Evolutionary conservation across 2,888 invertebrate genomes (phyloP), one percentile per base, ranked within the genome.

Genomic region (Cheilosia variabilis): DNA sequence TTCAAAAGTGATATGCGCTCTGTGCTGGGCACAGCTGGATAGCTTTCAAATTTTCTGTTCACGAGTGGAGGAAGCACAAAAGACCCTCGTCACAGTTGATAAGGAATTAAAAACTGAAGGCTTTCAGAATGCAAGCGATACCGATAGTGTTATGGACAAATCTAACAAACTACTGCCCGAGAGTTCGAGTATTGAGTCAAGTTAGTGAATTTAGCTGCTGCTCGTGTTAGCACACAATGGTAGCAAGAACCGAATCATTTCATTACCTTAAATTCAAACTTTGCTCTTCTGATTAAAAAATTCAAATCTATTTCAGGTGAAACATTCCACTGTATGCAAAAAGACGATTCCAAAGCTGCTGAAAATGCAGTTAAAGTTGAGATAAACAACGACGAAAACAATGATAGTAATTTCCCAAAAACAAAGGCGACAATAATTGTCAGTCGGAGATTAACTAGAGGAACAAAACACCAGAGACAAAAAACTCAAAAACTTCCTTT

Each of bases 21-120:
- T 60, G 13, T 88, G 88, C 53, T 88, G 88, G 88, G 45, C 57
- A n/a, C 69, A 87, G 52, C 72, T 88, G n/a, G 87, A 88, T 19
- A 72, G 24, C 52, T 88, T 88, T 75, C 87, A 88, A 41, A 66
- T 66, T 17, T 88, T 87, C 68, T 88, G 83, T 34, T 62, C 47
- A 13, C 63, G 69, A 43, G 78, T 88, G 1, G 80, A 82, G n/a
- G 76, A 87, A 50, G 87, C 86, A 0, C 88, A 88, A 19, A 77
- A 63, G 41, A 52, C 34, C 2, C 47, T 82, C 7, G 6, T 31
- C 1, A 22, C 22, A n/a, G 17, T 27, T 15, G n/a, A 5, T 7
- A 13, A 66, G 34, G 60, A 79, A 52, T 65, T 55, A 2, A 43
- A n/a, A 37, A 37, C 4, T 37, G 13, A 37, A 37, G 13, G 0